A percentile compares a stretch with the other conserved stretches of the same genome.
Evolutionary conservation across 2,797 vertebrate species (phyloP).

Genomic region (Hirundo rustica): DNA sequence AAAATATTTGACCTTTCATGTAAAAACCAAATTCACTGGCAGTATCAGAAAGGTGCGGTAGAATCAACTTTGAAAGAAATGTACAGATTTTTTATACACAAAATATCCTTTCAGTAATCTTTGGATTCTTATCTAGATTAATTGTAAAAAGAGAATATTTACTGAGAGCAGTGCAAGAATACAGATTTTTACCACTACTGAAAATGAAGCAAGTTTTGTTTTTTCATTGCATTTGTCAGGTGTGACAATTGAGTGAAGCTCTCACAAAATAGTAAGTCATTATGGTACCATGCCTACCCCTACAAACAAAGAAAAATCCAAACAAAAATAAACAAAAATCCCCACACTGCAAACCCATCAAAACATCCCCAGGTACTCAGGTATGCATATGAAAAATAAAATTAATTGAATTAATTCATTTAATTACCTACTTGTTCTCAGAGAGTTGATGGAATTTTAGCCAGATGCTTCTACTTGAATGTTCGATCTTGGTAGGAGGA

Average conservation of each 20-base stretch:
- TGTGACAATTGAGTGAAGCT: not conserved
- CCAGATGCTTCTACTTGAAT: not conserved
- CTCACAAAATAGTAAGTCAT: not conserved
- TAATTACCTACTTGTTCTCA: not conserved
- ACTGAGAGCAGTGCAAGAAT: not conserved
- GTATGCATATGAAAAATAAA: not conserved
- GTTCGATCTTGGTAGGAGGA: not conserved
- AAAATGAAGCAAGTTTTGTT: not conserved
- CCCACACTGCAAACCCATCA: not conserved
- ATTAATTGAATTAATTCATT: not conserved
- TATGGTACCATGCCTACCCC: not conserved
- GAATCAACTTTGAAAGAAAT: not conserved
- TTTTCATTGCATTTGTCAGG: not conserved
- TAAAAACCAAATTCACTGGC: not conserved
- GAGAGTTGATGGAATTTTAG: not conserved
- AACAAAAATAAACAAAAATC: not conserved
- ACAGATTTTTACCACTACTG: not conserved
- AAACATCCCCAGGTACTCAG: not conserved
- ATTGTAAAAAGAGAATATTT: not conserved
- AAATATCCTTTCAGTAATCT: not conserved
- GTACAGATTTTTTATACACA: not conserved
- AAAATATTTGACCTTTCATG: not conserved
- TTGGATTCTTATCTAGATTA: not conserved
- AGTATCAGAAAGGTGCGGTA: not conserved
- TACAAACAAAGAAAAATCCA: not conserved